phyloP scores from a whole-genome alignment of 2,888 invertebrate genomes.

The Pristionchus arcanus region DNA sequence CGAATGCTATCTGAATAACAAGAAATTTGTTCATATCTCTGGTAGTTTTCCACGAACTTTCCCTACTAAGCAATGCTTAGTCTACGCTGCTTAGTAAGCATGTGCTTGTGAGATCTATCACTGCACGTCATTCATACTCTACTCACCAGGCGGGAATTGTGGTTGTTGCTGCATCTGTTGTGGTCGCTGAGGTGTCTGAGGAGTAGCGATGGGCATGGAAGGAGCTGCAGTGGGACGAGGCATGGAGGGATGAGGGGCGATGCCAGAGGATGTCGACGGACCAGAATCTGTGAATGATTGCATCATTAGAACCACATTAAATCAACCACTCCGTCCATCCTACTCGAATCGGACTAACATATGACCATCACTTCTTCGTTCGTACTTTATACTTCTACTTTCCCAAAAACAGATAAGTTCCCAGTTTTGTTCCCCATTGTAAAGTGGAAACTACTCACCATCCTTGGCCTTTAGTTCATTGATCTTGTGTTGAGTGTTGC shows the following conservation, averaged over 20 bases:
- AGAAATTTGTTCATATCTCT: too few species aligned
- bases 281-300: background rate
- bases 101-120: background rate
- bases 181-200: background rate
- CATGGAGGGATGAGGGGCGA: background rate
- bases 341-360: background rate
- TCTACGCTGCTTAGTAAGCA: too few species aligned
- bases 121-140: background rate
- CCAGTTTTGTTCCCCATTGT: too few species aligned
- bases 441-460: background rate
- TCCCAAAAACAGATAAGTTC: too few species aligned
- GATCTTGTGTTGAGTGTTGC: conserved; percentile 47
- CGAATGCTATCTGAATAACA: too few species aligned
- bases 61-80: too few species aligned
- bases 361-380: too few species aligned
- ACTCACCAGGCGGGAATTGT: background rate
- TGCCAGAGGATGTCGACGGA: background rate
- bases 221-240: background rate
- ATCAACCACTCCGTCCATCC: background rate
- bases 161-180: background rate
- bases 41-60: too few species aligned
- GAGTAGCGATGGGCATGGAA: background rate
- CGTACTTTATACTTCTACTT: too few species aligned
- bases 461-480: conserved; percentile 49
- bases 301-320: background rate